phyloP scores from a whole-genome alignment of 2,797 vertebrate genomes.

The Allobates femoralis region DNA sequence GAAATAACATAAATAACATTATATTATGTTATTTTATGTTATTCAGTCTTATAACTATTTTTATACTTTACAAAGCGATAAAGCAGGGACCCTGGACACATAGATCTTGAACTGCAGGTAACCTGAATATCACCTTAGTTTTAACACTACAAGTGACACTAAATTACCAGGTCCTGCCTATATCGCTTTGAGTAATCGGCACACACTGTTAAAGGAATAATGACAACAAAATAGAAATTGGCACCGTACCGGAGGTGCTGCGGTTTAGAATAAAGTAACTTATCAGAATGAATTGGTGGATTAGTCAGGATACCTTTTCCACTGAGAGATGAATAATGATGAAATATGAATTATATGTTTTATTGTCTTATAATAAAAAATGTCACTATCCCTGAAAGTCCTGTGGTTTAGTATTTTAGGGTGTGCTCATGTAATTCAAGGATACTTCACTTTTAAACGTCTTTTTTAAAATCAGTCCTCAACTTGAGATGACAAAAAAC shows the following conservation, averaged over 20 bases:
- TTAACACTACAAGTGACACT: constrained; percentile 90
- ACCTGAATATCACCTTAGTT: constrained; percentile 93
- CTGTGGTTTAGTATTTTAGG: not conserved
- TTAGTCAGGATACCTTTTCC: constrained; percentile 32
- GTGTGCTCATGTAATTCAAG: not conserved
- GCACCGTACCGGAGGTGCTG: constrained; percentile 62
- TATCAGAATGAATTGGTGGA: not conserved
- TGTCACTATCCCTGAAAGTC: not conserved
- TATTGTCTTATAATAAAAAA: not conserved
- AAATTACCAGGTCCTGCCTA: constrained; percentile 98
- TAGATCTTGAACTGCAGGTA: constrained; percentile 95
- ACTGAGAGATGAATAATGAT: constrained; percentile 14
- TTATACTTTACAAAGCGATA: constrained; percentile 99
- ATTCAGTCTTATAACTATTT: constrained; percentile 99
- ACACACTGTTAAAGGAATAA: constrained; percentile 92
- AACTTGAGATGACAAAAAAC: not conserved
- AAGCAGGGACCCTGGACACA: constrained; percentile 98
- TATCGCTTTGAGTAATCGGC: constrained; percentile 99
- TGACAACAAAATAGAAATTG: constrained; percentile 76
- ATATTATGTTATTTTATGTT: constrained; percentile 99
- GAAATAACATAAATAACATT: constrained; percentile 99
- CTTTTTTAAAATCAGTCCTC: not conserved
- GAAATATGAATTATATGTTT: not conserved
- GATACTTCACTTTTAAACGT: not conserved
- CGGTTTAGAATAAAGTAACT: not conserved